Conservation (phyloP, 2,888 invertebrate species). For the Cinara cedri region DNA sequence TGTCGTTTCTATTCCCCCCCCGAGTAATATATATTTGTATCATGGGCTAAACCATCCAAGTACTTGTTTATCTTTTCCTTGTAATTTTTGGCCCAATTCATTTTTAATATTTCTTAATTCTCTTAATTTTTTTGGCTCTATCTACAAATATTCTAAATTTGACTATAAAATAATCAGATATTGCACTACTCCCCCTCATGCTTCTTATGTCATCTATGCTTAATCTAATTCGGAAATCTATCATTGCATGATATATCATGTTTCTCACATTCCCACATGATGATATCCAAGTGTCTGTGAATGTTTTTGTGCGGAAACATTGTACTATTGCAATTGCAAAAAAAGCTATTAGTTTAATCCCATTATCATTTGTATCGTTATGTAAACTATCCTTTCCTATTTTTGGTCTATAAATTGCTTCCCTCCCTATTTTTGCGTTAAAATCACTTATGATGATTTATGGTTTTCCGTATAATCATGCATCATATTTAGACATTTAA, state of each 20-base stretch:
- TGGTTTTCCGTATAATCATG: neutral
- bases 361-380: slow-evolving; percentile 2
- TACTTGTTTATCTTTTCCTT: neutral
- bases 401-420: slow-evolving; percentile 3
- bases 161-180: slow-evolving; percentile 58
- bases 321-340: neutral
- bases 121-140: neutral
- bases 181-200: slow-evolving; percentile 17
- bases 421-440: slow-evolving; percentile 9
- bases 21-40: neutral
- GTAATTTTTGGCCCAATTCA: neutral
- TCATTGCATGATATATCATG: too few relatives aligned
- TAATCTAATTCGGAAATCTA: slow-evolving; percentile 10
- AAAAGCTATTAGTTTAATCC: too few relatives aligned
- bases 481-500: too few relatives aligned
- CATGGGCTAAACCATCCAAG: neutral
- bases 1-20: neutral
- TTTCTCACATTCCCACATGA: neutral
- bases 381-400: slow-evolving; percentile 7
- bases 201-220: slow-evolving; percentile 12
- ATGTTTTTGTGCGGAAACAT: too few relatives aligned
- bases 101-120: slow-evolving; percentile 10
- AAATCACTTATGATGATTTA: neutral
- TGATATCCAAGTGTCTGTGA: too few relatives aligned
- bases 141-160: slow-evolving; percentile 46